Evolutionary conservation across 2,797 vertebrate genomes (phyloP), one percentile per base, ranked within the genome.

Genomic region (Varecia variegata): DNA sequence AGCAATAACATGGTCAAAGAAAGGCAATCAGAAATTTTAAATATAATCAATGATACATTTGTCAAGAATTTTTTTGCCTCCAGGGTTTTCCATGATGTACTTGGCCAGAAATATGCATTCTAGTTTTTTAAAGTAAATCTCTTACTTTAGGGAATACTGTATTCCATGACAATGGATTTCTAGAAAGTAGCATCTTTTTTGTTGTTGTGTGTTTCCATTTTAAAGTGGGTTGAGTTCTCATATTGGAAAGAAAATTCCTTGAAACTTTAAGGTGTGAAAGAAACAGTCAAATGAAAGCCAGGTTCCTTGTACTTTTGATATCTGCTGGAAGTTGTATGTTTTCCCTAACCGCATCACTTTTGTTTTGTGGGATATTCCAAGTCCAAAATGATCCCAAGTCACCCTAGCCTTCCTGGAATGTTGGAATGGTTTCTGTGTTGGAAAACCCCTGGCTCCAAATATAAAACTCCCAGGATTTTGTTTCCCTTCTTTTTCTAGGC

Each of bases 171-270:
- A 70, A 27, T 71, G 81, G 67, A 77, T 62, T 94, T 93, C 74
- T 92, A 62, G 85, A 94, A 89, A 84, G 30, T 30, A 88, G 12
- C n/a, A 43, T 76, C 76, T 87, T 14, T 17, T 94, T 86, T 95
- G 71, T 93, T 68, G 32, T 86, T 88, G 9, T 43, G 2, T 47
- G 35, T 93, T 95, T 85, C 30, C 35, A 76, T 83, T 90, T 88
- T 91, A 92, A 70, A 65, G 30, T 58, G 30, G 25, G 45, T 91
- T 95, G 67, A 92, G 1, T 95, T 95, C 18, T 95, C 80, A 79
- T 35, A 82, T 17, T 65, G 67, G 30, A 88, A 73, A 70, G 84
- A 65, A 85, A 56, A 35, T 47, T 85, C 10, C 70, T 65, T 58
- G 23, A 94, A 60, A 92, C 32, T 60, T 79, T 38, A 96, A 97